phyloP scores from a whole-genome alignment of 2,888 invertebrate genomes.

The Oegoconia quadripuncta region DNA sequence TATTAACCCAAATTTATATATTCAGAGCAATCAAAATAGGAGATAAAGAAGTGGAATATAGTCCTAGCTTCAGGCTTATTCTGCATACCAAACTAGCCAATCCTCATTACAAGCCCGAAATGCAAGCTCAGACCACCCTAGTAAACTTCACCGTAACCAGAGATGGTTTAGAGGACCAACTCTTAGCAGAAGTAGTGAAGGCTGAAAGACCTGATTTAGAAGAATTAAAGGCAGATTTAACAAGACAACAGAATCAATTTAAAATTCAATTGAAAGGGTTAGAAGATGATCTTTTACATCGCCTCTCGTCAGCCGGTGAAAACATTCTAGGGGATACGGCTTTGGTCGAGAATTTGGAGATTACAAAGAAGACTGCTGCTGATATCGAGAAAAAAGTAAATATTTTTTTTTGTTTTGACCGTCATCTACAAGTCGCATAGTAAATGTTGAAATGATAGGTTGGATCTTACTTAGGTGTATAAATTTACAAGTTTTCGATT shows the following conservation, averaged over 20 bases:
- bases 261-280: constrained; percentile 95
- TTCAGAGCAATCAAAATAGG: constrained; percentile 95
- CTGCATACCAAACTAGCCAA: constrained; percentile 97
- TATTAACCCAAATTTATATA: constrained; percentile 11
- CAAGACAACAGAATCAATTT: constrained; percentile 97
- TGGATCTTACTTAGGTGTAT: too few relatives aligned
- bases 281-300: constrained; percentile 94
- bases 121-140: constrained; percentile 98
- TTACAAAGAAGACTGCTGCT: constrained; percentile 96
- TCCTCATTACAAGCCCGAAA: constrained; percentile 98
- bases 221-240: constrained; percentile 95
- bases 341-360: constrained; percentile 96
- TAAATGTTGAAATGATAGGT: too few relatives aligned
- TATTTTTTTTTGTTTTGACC: too few relatives aligned
- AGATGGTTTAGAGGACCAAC: constrained; percentile 97
- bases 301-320: constrained; percentile 94
- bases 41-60: constrained; percentile 97
- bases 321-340: constrained; percentile 97
- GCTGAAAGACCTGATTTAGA: constrained; percentile 98
- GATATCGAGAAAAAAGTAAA: constrained; percentile 93
- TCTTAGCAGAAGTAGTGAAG: constrained; percentile 97
- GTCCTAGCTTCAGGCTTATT: constrained; percentile 90
- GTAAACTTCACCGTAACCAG: constrained; percentile 98
- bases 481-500: too few relatives aligned
- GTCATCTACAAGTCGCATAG: too few relatives aligned